Conservation (phyloP, 92 coral and sea anemone genomes). For the Paramuricea clavata region DNA sequence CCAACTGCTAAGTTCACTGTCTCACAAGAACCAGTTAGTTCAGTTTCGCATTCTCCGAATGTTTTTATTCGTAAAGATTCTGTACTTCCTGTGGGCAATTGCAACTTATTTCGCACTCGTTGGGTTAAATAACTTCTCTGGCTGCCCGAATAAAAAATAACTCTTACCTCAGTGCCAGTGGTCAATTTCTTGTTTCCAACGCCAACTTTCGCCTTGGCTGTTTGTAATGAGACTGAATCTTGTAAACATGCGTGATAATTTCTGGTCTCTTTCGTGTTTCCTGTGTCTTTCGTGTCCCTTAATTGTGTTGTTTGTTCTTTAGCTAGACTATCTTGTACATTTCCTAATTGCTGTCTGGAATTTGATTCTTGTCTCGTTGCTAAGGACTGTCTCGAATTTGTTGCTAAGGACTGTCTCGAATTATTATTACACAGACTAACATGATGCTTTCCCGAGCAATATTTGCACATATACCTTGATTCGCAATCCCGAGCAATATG, state of each 20-base stretch:
- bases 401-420: too few species aligned
- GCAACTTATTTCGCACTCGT: constrained; percentile 42
- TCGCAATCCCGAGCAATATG: constrained; percentile 67
- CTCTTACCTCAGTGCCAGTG: constrained; percentile 52
- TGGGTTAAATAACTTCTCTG: constrained; percentile 70
- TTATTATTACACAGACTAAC: constrained; percentile 73
- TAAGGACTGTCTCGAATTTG: constrained; percentile 7
- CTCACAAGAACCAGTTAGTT: constrained; percentile 47
- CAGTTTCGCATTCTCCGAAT: too few species aligned
- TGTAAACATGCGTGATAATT: constrained; percentile 55
- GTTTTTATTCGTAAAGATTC: constrained; percentile 61
- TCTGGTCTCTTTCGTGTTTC: constrained; percentile 17
- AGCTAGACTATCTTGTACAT: too few species aligned
- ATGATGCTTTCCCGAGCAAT: constrained; percentile 71
- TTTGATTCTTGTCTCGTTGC: neutral
- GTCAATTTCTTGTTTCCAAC: constrained; percentile 6
- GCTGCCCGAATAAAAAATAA: constrained; percentile 71
- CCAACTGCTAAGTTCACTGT: too few species aligned
- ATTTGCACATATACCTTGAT: constrained; percentile 42
- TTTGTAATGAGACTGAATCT: constrained; percentile 64
- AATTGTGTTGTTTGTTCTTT: too few species aligned
- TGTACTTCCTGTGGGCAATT: constrained; percentile 36
- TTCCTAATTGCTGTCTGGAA: neutral
- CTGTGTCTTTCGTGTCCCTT: neutral
- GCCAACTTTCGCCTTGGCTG: constrained; percentile 20